Base-by-base conservation (phyloP, 2,797 vertebrate species). In the Enteromius radiatus region DNA sequence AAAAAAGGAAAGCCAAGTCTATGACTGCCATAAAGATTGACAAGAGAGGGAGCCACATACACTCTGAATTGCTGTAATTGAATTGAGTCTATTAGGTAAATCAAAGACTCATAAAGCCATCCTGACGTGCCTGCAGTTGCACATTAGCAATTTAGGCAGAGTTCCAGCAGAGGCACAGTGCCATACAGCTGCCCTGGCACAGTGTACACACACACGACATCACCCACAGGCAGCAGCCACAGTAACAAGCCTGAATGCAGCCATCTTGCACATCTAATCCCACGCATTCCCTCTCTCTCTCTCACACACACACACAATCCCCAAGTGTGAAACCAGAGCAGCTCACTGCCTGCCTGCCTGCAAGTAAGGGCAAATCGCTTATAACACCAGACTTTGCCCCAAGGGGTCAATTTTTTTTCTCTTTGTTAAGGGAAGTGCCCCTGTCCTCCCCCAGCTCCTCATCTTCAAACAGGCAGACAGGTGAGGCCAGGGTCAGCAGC, bases 181-280 rank as follows among this genome's bases (percentile, higher is more conserved):
- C 92, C 92, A 93, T 89, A 89, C 91, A 94, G 92, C 92, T 93
- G 91, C 89, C 87, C 88, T 89, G 90, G 89, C 91, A 87, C 90
- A n/a, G 14, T 3, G 10, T 47, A 63, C 47, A 11, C 38, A n/a
- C 81, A 68, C 68, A 45, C 41, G 17, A 68, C 85, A 73, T 82
- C 76, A 85, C 83, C 85, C 81, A 78, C 61, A 81, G 61, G 71
- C 76, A 68, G 43, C 49, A 73, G 80, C 77, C 64, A 82, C 45
- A 54, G 75, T 49, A 76, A 75, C 81, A 83, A 80, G 84, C 56
- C 80, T 68, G 73, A 79, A 87, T 84, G 43, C 69, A 64, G 83
- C 81, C 83, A 83, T 76, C 71, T 81, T 74, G 41, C 77, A 64
- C 49, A 87, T 75, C 61, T 75, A 63, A 47, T 45, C 52, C 63